Evolutionary conservation across 1,140 invertebrate genomes (phyloP), one percentile per base, ranked within the genome.

Genomic region (Rhopalosiphum padi): DNA sequence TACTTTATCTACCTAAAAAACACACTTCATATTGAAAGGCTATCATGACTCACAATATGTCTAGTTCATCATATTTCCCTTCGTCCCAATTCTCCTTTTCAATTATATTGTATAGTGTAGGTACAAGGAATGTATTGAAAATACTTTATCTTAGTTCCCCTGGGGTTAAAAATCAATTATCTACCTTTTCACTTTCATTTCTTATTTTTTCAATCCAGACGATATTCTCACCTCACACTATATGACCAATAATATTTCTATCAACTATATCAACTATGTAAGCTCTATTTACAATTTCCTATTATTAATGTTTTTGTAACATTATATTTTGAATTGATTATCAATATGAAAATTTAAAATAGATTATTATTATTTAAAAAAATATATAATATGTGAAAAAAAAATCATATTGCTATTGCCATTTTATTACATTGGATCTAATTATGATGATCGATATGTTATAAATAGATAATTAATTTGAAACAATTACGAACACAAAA

Each of bases 101-200:
- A 89, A 89, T 89, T 89, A 89, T 89, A 23, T 53, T 89, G 22
- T 53, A 89, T 89, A 53, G n/a, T 53, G 21, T 51, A 53, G 30
- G 30, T 89, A 89, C 46, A 37, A 21, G 23, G 48, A 89, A 53
- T 11, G 87, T 89, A 89, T 89, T 53, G 46, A 89, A 89, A 89
- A 89, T 37, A 35, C 15, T 53, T 53, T 89, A 53, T 89, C 87
- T 53, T 37, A 51, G 8, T 89, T 23, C 87, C 48, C 87, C 21
- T 30, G 48, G 48, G 48, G 43, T 89, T 89, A 53, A 53, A 89
- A 89, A 89, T 89, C 87, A 89, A 53, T 89, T 89, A 89, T 89
- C 87, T 89, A 51, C 87, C 46, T 53, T 43, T 89, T 89, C 23
- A 48, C 48, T 53, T 53, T 37, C 86, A 87, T 51, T 89, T 89